These are phyloP conservation scores for Tragelaphus scriptus DNA, from an alignment of 2,113 vertebrate species.

Conservation along the genomic window DNA sequence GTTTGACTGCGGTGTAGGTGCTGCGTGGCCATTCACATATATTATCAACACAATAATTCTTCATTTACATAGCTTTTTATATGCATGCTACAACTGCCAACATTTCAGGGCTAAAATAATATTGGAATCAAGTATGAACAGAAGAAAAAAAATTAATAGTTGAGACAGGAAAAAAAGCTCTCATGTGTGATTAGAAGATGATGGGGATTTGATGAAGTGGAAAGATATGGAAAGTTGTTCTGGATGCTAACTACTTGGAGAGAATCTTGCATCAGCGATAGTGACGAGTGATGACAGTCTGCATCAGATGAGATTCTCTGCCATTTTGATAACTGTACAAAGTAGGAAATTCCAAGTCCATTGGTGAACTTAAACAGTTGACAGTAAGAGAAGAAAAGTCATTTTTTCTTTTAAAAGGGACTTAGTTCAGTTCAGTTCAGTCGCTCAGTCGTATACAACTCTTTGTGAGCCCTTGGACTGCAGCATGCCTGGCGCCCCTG, in stretches of 20 bases:
- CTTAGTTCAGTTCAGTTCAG: background rate
- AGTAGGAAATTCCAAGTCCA: background rate
- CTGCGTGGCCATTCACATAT: slow-evolving; percentile 40
- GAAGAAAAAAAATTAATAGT: slow-evolving; percentile 42
- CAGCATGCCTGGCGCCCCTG: background rate
- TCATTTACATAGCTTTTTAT: slow-evolving; percentile 41
- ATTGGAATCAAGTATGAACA: slow-evolving; percentile 51
- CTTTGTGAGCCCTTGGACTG: background rate
- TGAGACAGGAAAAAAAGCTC: slow-evolving; percentile 19
- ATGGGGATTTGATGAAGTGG: slow-evolving; percentile 42
- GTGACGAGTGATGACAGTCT: background rate
- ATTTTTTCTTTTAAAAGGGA: background rate
- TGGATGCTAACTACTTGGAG: background rate
- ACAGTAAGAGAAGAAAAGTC: background rate
- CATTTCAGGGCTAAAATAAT: slow-evolving; percentile 52
- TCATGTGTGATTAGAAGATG: slow-evolving; percentile 47
- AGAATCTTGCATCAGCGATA: background rate
- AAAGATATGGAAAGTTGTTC: slow-evolving; percentile 21
- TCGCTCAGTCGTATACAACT: rapidly evolving
- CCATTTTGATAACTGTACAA: background rate
- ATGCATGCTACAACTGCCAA: slow-evolving; percentile 13
- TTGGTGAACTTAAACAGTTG: background rate
- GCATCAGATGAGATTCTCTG: background rate
- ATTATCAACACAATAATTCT: background rate
- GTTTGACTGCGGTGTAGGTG: slow-evolving; percentile 52